Percentiles rank a stretch among this genome's conserved stretches.
phyloP scores from a whole-genome alignment of 2,113 vertebrate genomes.

The Marmota flaviventris region DNA sequence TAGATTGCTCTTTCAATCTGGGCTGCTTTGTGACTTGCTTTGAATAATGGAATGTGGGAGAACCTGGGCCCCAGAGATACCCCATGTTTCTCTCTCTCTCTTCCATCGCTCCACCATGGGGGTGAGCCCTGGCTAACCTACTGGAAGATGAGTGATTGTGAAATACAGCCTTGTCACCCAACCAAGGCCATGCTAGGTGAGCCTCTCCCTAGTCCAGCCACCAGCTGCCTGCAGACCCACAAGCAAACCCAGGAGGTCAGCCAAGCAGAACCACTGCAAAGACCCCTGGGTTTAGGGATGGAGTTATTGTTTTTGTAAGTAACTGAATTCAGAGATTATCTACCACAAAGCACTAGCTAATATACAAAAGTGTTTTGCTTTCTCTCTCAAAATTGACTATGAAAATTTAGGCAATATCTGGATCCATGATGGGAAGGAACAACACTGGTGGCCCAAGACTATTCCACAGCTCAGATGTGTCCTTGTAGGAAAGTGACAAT shows the following conservation, averaged over 20 bases:
- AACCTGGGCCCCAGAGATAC: accelerated
- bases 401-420: not conserved
- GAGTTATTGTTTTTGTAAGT: not conserved
- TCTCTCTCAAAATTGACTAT: not conserved
- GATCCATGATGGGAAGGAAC: too few relatives aligned
- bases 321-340: too few relatives aligned
- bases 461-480: not conserved
- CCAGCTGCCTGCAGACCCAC: not conserved
- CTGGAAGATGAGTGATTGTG: not conserved
- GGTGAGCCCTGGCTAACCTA: not conserved
- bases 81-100: not conserved
- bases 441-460: too few relatives aligned
- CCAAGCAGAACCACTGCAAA: not conserved
- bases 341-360: not conserved
- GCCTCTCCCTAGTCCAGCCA: not conserved
- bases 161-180: not conserved
- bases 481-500: not conserved
- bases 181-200: not conserved
- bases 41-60: not conserved
- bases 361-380: not conserved
- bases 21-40: not conserved
- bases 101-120: accelerated
- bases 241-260: not conserved
- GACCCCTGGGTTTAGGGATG: not conserved
- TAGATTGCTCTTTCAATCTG: not conserved